phyloP scores from a whole-genome alignment of 2,113 vertebrate species.

The Protomyctophum bolini region DNA sequence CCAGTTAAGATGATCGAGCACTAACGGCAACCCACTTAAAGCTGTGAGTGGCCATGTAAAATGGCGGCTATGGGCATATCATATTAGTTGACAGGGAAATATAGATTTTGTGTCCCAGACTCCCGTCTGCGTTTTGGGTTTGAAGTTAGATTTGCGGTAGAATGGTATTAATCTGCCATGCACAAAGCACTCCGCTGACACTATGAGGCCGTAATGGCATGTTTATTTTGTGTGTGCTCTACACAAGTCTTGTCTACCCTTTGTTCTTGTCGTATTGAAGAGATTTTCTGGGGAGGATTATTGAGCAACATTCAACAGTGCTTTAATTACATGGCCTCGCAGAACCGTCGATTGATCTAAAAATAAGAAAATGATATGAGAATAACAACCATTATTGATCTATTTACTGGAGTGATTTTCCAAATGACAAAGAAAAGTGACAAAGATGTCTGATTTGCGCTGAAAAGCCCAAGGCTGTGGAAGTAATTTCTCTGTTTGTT shows the following conservation, averaged over 20 bases:
- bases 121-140: not conserved
- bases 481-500: conserved; percentile 23
- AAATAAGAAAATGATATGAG: not conserved
- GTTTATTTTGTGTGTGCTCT: conserved; percentile 7
- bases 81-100: not conserved
- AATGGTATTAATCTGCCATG: conserved; percentile 37
- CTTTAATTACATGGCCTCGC: conserved; percentile 44
- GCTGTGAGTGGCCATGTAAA: conserved; percentile 13
- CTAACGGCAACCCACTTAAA: not conserved
- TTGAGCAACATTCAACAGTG: conserved; percentile 7
- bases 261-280: conserved; percentile 29
- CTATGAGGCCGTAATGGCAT: conserved; percentile 37
- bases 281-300: conserved; percentile 7
- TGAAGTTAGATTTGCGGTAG: conserved; percentile 25
- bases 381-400: conserved; percentile 45
- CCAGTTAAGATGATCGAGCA: not conserved
- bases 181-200: conserved; percentile 14
- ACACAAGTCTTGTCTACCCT: conserved; percentile 1
- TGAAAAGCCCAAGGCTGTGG: conserved; percentile 7
- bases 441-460: conserved; percentile 33
- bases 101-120: conserved; percentile 11
- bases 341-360: not conserved
- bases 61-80: not conserved
- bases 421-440: not conserved
- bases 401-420: not conserved